These are phyloP conservation scores for Protobothrops flavoviridis DNA, from an alignment of 2,113 vertebrate genomes.

Conservation along the genomic window DNA sequence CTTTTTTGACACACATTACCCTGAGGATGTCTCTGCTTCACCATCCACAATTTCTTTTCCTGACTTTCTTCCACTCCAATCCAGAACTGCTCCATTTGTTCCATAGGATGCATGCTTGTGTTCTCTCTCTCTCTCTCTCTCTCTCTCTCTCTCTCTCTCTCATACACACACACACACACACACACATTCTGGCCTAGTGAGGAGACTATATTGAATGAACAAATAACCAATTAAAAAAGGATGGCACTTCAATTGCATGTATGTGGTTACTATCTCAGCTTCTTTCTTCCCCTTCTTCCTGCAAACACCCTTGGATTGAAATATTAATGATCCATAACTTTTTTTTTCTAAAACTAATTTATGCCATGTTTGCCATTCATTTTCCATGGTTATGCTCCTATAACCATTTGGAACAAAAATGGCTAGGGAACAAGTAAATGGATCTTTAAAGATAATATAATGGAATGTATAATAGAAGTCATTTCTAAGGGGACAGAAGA, in stretches of 20 bases:
- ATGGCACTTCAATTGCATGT: not conserved
- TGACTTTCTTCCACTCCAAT: not conserved
- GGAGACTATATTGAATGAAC: not conserved
- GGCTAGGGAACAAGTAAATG: not conserved
- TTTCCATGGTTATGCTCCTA: not conserved
- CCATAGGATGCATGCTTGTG: not conserved
- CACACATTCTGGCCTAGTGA: not conserved
- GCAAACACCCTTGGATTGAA: not conserved
- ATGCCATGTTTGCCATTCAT: not conserved
- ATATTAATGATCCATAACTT: not conserved
- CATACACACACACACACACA: not conserved
- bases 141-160: no score
- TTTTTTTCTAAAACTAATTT: not conserved
- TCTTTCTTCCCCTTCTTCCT: not conserved
- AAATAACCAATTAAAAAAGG: not conserved
- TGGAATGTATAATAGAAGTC: not conserved
- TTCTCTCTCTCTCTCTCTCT: no score
- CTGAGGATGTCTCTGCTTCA: not conserved
- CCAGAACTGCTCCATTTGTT: not conserved
- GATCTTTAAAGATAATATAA: not conserved
- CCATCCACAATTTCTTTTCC: not conserved
- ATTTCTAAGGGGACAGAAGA: not conserved
- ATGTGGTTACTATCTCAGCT: not conserved
- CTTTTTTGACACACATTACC: not conserved
- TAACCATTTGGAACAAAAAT: not conserved